These are phyloP conservation scores for Geotrupes spiniger DNA, from an alignment of 2,888 invertebrate genomes.

Conservation along the genomic window DNA sequence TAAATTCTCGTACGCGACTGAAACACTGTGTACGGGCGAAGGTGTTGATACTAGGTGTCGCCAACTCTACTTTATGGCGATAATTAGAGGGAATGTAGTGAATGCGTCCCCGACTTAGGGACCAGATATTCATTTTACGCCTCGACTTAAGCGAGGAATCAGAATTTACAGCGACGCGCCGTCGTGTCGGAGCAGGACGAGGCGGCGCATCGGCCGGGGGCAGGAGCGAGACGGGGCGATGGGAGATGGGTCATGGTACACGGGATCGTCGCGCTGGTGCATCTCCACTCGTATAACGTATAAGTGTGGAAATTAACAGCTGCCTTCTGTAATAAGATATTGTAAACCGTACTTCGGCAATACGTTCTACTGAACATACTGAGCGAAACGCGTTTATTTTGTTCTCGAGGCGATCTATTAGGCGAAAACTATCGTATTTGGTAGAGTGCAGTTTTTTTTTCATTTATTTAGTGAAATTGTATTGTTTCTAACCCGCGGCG, in stretches of 20 bases:
- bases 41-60: conserved; percentile 39
- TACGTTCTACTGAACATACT: conserved; percentile 21
- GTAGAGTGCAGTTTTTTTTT: too few species aligned
- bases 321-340: conserved; percentile 44
- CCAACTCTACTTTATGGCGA: conserved; percentile 40
- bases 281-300: conserved; percentile 29
- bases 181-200: neutral
- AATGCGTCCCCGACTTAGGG: conserved; percentile 35
- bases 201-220: neutral
- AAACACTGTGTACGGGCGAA: conserved; percentile 25
- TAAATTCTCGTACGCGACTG: conserved; percentile 17
- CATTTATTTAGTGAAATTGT: too few species aligned
- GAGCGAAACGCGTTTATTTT: conserved; percentile 39
- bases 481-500: too few species aligned
- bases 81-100: conserved; percentile 43
- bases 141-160: neutral
- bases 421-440: too few species aligned
- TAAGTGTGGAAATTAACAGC: conserved; percentile 43
- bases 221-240: neutral
- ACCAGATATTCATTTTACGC: conserved; percentile 8
- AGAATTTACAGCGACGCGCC: conserved; percentile 1
- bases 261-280: conserved; percentile 21
- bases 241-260: conserved; percentile 20
- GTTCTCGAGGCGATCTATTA: conserved; percentile 34
- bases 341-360: conserved; percentile 30